Base-by-base conservation (phyloP, 2,113 vertebrate genomes). In the Hyla sarda region DNA sequence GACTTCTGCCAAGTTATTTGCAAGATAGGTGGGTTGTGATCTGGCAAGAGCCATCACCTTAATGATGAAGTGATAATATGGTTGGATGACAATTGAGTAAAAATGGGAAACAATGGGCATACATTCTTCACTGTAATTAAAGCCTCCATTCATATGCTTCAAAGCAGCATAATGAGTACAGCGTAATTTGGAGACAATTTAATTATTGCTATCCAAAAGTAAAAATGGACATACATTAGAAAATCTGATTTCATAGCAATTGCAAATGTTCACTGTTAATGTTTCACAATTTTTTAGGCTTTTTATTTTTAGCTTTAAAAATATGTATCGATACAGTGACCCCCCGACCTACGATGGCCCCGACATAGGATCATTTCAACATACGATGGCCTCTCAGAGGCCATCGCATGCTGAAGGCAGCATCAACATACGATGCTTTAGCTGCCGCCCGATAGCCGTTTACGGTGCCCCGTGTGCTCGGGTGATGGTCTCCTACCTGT, bases 1-100 rank as follows among this genome's bases (percentile, higher is more conserved):
- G 37, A 69, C 37, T 73, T 60, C 7, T 73, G 76, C 62, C 75
- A 78, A 71, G 62, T 52, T 81, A 58, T 86, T 69, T 25, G 12
- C 56, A 81, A 47, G n/a, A 47, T 81, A 41, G 30, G 78, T 79
- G 52, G 54, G 32, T 60, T 60, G 34, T 78, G 48, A n/a, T 19
- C 32, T 79, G 32, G 76, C 50, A 32, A 37, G 19, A 78, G 12
- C 54, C 23, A 80, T 58, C 6, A 80, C 77, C 54, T 58, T 41
- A 58, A 56, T 41, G 5, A 80, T 80, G 34, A 41, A 41, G 34
- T n/a, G 54, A 62, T 80, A 80, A 60, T 56, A 25, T 41, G 30
- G 16, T 54, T 48, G 25, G 14, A 34, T 56, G 17, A 77, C 48
- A 77, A 77, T 21, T 69, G 2, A 41, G 67, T 71, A 23, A 71